A percentile compares a stretch with the other conserved stretches of the same genome.
These are phyloP conservation scores for Lagenorhynchus albirostris DNA, from an alignment of 2,113 vertebrate species.

Conservation along the genomic window DNA sequence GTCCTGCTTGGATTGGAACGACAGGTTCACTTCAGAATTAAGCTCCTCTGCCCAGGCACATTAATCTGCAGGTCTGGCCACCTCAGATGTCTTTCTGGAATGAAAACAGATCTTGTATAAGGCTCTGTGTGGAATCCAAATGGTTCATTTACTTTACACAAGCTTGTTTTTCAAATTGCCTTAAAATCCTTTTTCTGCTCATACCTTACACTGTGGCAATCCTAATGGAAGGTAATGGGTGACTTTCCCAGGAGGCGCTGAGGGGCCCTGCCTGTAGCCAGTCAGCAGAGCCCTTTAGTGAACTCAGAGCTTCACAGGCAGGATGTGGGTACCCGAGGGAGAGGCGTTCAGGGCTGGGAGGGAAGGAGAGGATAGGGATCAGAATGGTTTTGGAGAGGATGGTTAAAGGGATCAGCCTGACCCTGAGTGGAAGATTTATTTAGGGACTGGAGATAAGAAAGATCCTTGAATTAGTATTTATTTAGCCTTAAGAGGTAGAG, in stretches of 20 bases:
- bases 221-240: fast-evolving
- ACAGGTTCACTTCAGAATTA: not conserved
- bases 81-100: not conserved
- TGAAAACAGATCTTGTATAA: not conserved
- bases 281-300: not conserved
- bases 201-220: fast-evolving
- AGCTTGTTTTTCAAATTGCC: not conserved
- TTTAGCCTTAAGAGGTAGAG: constrained; percentile 2
- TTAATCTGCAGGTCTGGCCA: not conserved
- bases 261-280: not conserved
- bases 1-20: not conserved
- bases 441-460: not conserved
- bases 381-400: not conserved
- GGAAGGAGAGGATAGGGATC: fast-evolving
- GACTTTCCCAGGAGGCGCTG: fast-evolving
- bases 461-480: not conserved
- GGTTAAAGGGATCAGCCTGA: not conserved
- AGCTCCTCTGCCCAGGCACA: not conserved
- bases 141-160: not conserved
- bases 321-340: too few species aligned
- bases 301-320: not conserved
- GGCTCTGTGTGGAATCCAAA: not conserved
- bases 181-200: not conserved
- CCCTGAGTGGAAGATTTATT: not conserved
- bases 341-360: not conserved